Percentiles rank a stretch among this genome's conserved stretches.
These are phyloP conservation scores for Nasonia giraulti DNA, from an alignment of 1,140 invertebrate species.

Conservation along the genomic window DNA sequence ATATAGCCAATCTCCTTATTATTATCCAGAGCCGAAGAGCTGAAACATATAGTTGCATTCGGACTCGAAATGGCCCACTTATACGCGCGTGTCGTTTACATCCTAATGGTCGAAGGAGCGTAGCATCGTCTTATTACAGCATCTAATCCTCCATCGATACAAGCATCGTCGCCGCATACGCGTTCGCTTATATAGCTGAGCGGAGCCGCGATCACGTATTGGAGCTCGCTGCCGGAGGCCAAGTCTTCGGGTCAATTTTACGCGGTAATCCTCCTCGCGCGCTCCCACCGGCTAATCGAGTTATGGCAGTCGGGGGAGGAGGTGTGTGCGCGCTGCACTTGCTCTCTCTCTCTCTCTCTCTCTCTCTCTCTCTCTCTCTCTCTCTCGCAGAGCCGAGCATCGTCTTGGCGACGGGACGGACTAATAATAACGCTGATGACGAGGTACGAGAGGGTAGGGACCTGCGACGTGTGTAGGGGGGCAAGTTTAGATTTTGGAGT, in stretches of 20 bases:
- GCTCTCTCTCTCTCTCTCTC: background rate
- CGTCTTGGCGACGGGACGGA: background rate
- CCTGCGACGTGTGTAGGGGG: background rate
- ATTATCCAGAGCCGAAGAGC: background rate
- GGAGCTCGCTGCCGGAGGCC: background rate
- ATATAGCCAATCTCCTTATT: background rate
- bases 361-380: background rate
- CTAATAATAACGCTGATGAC: slow-evolving; percentile 11
- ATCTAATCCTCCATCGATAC: background rate
- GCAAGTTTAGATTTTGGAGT: background rate
- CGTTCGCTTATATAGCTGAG: background rate
- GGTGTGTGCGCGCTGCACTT: background rate
- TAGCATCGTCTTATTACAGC: slow-evolving; percentile 13
- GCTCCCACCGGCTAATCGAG: slow-evolving; percentile 5
- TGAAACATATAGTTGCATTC: background rate
- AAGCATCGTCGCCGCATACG: background rate
- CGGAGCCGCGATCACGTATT: background rate
- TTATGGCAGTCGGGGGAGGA: background rate
- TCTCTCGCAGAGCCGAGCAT: background rate
- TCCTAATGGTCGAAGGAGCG: background rate
- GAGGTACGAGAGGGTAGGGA: background rate
- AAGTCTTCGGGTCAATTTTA: slow-evolving; percentile 21
- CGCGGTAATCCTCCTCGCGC: background rate
- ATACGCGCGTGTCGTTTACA: background rate
- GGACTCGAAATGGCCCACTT: slow-evolving; percentile 9